These are phyloP conservation scores for Bactericera cockerelli DNA, from an alignment of 1,140 invertebrate genomes.

Conservation along the genomic window DNA sequence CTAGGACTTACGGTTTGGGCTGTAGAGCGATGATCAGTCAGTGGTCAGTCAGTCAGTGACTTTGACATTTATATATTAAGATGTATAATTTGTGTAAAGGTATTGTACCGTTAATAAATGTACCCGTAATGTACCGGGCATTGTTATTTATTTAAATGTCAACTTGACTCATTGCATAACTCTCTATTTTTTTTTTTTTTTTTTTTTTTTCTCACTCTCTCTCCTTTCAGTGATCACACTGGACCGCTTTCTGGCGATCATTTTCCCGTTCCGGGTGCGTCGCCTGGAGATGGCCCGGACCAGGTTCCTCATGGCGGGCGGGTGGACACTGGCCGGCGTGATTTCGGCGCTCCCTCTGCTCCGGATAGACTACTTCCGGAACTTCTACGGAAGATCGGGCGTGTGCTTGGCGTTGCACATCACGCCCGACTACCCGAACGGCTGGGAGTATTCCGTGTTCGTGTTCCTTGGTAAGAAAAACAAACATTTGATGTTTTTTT, in stretches of 20 bases:
- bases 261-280: conserved; percentile 34
- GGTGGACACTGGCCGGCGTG: conserved; percentile 32
- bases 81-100: no score
- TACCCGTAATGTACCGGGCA: no score
- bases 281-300: conserved; percentile 32
- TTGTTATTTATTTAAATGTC: no score
- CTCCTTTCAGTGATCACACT: conserved; percentile 36
- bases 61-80: no score
- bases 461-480: conserved; percentile 34
- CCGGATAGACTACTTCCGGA: conserved; percentile 33
- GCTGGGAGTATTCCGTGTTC: conserved; percentile 44
- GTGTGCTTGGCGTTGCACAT: conserved; percentile 43
- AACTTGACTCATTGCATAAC: no score
- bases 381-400: conserved; percentile 41
- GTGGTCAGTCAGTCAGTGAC: no score
- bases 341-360: conserved; percentile 33
- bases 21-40: no score
- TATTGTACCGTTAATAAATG: no score
- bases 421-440: conserved; percentile 34
- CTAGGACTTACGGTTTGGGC: no score
- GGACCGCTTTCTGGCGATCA: conserved; percentile 38
- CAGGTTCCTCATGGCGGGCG: conserved; percentile 30
- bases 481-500: no score
- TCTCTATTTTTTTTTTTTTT: no score
- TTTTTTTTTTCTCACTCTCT: no score